A percentile compares a stretch with the other conserved stretches of the same genome.
Evolutionary conservation across 2,113 vertebrate genomes (phyloP).

Genomic region (Lonchura striata): DNA sequence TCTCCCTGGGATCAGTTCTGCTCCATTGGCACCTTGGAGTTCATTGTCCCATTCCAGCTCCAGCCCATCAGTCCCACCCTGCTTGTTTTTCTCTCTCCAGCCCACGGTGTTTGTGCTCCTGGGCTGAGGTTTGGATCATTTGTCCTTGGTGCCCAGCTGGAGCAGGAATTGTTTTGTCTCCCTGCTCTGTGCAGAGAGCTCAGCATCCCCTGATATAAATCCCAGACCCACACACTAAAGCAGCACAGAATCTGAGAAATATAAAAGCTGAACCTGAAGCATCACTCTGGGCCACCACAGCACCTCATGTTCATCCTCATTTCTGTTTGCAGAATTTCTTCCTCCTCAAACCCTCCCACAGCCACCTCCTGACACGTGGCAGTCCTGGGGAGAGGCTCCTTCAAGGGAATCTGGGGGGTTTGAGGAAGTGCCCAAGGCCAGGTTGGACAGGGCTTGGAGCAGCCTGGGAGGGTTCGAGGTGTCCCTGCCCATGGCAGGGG

Average conservation of each 20-base stretch:
- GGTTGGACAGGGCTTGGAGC: not conserved
- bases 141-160: too few relatives aligned
- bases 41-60: too few relatives aligned
- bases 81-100: too few relatives aligned
- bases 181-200: too few relatives aligned
- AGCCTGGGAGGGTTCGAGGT: rapidly evolving
- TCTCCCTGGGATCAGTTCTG: too few relatives aligned
- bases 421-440: not conserved
- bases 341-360: not conserved
- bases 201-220: too few relatives aligned
- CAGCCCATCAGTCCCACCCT: too few relatives aligned
- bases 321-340: not conserved
- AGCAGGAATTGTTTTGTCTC: too few relatives aligned
- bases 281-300: not conserved
- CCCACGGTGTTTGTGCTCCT: too few relatives aligned
- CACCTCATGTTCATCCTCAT: not conserved
- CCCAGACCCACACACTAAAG: not conserved
- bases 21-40: too few relatives aligned
- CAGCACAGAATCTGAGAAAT: not conserved
- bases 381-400: rapidly evolving
- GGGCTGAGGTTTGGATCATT: too few relatives aligned
- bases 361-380: rapidly evolving
- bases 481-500: not conserved
- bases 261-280: not conserved
- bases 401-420: not conserved